Percentiles rank a stretch among this genome's conserved stretches.
Conservation (phyloP, 2,888 invertebrate species). For the Selenia dentaria region DNA sequence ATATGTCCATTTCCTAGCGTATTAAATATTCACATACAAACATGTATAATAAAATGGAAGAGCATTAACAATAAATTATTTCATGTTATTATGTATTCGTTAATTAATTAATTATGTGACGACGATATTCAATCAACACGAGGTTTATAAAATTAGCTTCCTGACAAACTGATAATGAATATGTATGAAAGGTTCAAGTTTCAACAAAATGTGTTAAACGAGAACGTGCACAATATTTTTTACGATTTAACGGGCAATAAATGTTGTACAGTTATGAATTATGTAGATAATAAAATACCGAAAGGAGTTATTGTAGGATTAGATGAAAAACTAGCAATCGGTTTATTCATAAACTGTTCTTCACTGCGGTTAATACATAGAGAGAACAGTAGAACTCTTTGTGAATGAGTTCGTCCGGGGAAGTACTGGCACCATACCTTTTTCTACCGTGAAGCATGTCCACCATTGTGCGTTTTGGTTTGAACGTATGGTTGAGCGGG, state of each 20-base stretch:
- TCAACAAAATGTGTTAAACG: conserved; percentile 35
- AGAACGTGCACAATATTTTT: conserved; percentile 48
- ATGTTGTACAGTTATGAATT: conserved; percentile 59
- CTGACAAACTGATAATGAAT: conserved; percentile 68
- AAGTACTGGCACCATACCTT: too few relatives aligned
- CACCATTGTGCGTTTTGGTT: too few relatives aligned
- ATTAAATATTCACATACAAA: conserved; percentile 61
- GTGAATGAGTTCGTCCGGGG: too few relatives aligned
- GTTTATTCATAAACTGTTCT: conserved; percentile 48
- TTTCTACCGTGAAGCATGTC: too few relatives aligned
- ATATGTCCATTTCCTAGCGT: conserved; percentile 57
- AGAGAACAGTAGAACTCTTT: too few relatives aligned
- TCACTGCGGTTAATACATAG: neutral
- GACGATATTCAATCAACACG: conserved; percentile 70
- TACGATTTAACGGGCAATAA: conserved; percentile 53
- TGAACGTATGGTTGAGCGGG: too few relatives aligned
- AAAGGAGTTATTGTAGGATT: conserved; percentile 46
- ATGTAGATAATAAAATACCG: conserved; percentile 57
- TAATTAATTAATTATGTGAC: conserved; percentile 77
- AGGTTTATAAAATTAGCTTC: conserved; percentile 68
- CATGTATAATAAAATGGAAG: conserved; percentile 63
- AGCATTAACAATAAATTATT: conserved; percentile 64
- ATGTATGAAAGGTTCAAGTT: conserved; percentile 53
- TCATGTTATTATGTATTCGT: conserved; percentile 65
- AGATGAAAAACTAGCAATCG: conserved; percentile 48